Evolutionary conservation across 2,888 invertebrate genomes (phyloP).

Genomic region (Sphaerophoria taeniata): DNA sequence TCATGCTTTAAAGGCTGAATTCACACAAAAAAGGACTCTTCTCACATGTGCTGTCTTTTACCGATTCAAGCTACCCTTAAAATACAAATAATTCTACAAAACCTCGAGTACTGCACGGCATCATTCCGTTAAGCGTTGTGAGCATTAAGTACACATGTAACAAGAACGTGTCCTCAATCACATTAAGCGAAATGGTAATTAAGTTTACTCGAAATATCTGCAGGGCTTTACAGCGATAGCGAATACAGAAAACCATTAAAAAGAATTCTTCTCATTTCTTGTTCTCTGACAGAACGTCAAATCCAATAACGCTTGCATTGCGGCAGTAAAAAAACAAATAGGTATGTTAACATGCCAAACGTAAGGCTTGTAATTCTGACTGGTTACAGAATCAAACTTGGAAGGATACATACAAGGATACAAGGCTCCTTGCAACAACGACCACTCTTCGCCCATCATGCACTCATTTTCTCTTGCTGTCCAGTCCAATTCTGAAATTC

Average conservation of each 20-base stretch:
- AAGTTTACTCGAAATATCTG: not conserved
- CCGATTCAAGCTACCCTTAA: no score
- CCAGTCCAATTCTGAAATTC: no score
- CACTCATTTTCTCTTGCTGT: no score
- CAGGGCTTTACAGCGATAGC: not conserved
- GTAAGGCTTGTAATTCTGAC: slow-evolving; percentile 3
- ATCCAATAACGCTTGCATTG: slow-evolving; percentile 27
- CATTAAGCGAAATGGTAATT: not conserved
- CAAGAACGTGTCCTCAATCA: not conserved
- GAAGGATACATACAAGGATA: slow-evolving; percentile 15
- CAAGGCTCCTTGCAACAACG: slow-evolving; percentile 8
- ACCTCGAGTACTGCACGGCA: no score
- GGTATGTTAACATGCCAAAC: not conserved
- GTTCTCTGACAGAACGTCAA: not conserved
- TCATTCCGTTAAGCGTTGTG: no score
- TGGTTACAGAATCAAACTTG: not conserved
- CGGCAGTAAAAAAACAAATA: not conserved
- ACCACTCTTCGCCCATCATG: slow-evolving; percentile 6
- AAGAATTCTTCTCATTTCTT: not conserved
- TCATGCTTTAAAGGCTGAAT: no score
- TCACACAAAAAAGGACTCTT: no score
- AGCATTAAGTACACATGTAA: not conserved
- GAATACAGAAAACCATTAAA: not conserved
- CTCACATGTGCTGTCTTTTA: no score
- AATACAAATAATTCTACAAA: no score